Conservation (phyloP, 2,888 invertebrate species). For the Listrodromus nycthemerus region DNA sequence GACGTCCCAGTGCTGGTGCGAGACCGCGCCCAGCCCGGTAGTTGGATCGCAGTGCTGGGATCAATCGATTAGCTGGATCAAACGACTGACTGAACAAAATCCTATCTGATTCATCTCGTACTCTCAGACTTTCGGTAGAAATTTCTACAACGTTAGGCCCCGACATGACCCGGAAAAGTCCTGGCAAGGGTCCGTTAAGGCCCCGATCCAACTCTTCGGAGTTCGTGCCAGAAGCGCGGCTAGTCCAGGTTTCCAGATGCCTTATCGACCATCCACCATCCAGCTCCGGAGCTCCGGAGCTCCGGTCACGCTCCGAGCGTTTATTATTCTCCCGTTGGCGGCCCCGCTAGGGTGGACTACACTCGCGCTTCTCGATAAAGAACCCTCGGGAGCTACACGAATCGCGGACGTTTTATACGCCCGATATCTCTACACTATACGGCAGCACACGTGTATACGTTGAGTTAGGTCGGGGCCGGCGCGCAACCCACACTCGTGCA, state of each 20-base stretch:
- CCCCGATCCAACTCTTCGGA: too few relatives aligned
- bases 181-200: too few relatives aligned
- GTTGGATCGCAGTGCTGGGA: too few relatives aligned
- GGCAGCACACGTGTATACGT: conserved; percentile 17
- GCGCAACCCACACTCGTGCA: conserved; percentile 16
- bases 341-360: conserved; percentile 23
- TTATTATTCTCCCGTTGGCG: conserved; percentile 63
- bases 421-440: not conserved
- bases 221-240: too few relatives aligned
- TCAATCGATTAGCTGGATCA: too few relatives aligned
- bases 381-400: conserved; percentile 41
- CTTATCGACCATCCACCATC: not conserved
- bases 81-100: too few relatives aligned
- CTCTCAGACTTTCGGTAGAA: too few relatives aligned
- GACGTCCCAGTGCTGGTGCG: too few relatives aligned
- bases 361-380: conserved; percentile 46
- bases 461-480: conserved; percentile 52
- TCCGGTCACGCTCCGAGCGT: conserved; percentile 66
- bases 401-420: conserved; percentile 39
- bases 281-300: conserved; percentile 12
- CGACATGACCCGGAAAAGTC: too few relatives aligned
- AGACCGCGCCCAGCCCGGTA: too few relatives aligned
- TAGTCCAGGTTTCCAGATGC: not conserved
- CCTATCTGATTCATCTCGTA: too few relatives aligned
- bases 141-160: too few relatives aligned